Percentiles rank a stretch among this genome's conserved stretches.
phyloP scores from a whole-genome alignment of 2,888 invertebrate genomes.

The Elmis aenea region DNA sequence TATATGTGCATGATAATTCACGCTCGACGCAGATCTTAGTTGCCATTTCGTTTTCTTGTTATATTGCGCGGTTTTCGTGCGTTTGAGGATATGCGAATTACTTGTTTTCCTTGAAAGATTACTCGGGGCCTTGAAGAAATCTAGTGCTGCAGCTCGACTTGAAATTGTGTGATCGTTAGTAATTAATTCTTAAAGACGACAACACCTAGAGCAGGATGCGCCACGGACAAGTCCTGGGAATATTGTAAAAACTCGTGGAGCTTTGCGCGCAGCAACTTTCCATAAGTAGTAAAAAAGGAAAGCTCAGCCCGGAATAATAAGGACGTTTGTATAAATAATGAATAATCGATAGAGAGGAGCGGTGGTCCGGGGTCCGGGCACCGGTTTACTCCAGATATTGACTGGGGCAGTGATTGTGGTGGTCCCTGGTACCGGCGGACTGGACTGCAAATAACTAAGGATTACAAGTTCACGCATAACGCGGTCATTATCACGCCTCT shows the following conservation, averaged over 20 bases:
- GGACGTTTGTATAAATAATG: slow-evolving; percentile 49
- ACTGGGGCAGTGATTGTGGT: slow-evolving; percentile 39
- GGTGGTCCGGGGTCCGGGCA: slow-evolving; percentile 43
- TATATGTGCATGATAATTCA: too few species aligned
- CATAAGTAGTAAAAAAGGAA: slow-evolving; percentile 39
- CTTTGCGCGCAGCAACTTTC: slow-evolving; percentile 19
- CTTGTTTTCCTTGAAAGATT: too few species aligned
- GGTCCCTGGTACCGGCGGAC: slow-evolving; percentile 40
- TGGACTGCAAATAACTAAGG: slow-evolving; percentile 25
- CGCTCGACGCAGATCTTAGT: too few species aligned
- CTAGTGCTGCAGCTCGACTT: too few species aligned
- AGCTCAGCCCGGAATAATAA: slow-evolving; percentile 45
- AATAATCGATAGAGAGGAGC: slow-evolving; percentile 46
- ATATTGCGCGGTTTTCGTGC: too few species aligned
- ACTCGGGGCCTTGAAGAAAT: too few species aligned
- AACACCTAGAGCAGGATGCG: too few species aligned
- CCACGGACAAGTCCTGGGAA: slow-evolving; percentile 20
- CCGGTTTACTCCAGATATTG: slow-evolving; percentile 48
- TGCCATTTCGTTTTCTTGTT: too few species aligned
- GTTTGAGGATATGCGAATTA: too few species aligned
- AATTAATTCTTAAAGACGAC: too few species aligned
- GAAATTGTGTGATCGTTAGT: too few species aligned
- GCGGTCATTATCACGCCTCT: slow-evolving; percentile 27
- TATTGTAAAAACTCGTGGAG: slow-evolving; percentile 19
- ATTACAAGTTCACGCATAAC: slow-evolving; percentile 28